A percentile compares a stretch with the other conserved stretches of the same genome.
Conservation (phyloP, 2,113 vertebrate species). For the Felis chaus region DNA sequence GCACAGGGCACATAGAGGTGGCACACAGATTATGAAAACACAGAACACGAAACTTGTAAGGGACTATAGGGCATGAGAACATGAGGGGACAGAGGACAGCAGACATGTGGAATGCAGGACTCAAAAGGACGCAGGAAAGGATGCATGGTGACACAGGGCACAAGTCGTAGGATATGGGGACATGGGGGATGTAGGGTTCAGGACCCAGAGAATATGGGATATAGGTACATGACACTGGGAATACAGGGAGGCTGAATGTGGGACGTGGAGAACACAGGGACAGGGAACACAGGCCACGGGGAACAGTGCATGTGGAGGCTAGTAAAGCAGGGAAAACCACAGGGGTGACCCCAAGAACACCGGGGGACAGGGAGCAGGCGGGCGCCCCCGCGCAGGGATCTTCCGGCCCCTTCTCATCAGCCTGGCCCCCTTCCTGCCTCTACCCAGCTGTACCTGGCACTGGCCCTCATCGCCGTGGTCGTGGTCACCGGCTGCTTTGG, state of each 20-base stretch:
- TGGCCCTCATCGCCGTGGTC: constrained; percentile 90
- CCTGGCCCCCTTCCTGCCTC: accelerated
- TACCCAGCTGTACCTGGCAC: constrained; percentile 88
- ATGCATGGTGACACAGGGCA: neutral
- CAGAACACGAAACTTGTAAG: neutral
- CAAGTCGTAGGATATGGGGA: neutral
- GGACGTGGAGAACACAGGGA: neutral
- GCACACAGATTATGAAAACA: neutral
- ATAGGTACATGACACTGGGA: too few relatives aligned
- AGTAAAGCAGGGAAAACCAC: neutral
- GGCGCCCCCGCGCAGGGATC: neutral
- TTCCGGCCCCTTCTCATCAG: neutral
- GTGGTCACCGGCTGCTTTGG: constrained; percentile 93
- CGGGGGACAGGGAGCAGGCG: neutral
- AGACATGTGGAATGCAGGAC: neutral
- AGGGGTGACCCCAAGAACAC: neutral
- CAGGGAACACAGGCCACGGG: neutral
- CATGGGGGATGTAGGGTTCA: neutral
- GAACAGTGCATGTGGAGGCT: neutral
- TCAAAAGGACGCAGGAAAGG: neutral
- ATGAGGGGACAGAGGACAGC: neutral
- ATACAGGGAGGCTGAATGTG: neutral
- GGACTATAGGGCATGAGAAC: neutral
- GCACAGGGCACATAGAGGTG: neutral
- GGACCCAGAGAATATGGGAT: neutral